Conservation (phyloP, 2,797 vertebrate species). For the Rhinella marina region DNA sequence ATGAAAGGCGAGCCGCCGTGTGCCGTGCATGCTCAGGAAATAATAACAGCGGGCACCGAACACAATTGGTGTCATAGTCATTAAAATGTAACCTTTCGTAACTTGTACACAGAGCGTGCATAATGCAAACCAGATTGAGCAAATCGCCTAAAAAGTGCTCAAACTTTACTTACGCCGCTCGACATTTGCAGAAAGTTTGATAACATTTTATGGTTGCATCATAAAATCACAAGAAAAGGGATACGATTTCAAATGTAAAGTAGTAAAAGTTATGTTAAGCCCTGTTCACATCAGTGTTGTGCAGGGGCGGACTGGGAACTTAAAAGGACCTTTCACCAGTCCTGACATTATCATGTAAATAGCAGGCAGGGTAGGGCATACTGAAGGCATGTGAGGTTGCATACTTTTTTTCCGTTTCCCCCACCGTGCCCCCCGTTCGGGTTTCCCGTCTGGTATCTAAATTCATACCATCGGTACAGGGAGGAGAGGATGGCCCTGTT, state of each 20-base stretch:
- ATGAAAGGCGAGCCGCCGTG: not conserved
- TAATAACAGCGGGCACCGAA: slow-evolving; percentile 28
- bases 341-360: too few relatives aligned
- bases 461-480: too few relatives aligned
- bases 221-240: not conserved
- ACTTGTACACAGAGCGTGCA: slow-evolving; percentile 3
- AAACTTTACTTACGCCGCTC: not conserved
- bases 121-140: slow-evolving; percentile 41
- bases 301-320: too few relatives aligned
- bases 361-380: too few relatives aligned
- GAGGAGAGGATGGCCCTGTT: too few relatives aligned
- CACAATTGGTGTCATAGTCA: slow-evolving; percentile 41
- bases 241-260: not conserved
- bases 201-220: not conserved
- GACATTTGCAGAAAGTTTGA: slow-evolving; percentile 36
- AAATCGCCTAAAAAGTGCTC: slow-evolving; percentile 18
- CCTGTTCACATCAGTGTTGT: too few relatives aligned
- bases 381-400: too few relatives aligned
- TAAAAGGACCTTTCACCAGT: too few relatives aligned
- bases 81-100: slow-evolving; percentile 33
- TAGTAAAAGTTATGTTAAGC: not conserved
- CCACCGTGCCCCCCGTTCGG: too few relatives aligned
- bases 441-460: too few relatives aligned
- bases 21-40: slow-evolving; percentile 7
- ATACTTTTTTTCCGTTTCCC: too few relatives aligned